Base-by-base conservation (phyloP, 2,797 vertebrate species). In the Ctenosaura bakeri region DNA sequence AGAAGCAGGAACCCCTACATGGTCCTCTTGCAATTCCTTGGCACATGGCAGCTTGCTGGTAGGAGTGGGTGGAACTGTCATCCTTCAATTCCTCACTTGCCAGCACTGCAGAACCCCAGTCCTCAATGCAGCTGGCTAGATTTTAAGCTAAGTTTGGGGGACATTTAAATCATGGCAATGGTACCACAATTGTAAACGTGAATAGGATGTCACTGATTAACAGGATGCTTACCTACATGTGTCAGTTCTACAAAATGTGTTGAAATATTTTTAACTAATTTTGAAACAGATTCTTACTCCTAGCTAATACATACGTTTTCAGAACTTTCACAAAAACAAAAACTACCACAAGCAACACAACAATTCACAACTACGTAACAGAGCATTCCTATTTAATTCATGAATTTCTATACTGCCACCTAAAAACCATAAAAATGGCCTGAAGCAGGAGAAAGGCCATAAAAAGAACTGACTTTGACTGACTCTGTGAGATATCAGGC, bases 201-300 rank as follows among this genome's bases (percentile, higher is more conserved):
- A 10, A 10, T 69, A 32, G 26, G 66, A 69, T 69, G 26, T 69
- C 26, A 64, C 2, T 26, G 8, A 69, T 26, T 29, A 69, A 69
- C 66, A 69, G 29, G 26, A 69, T 69, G 26, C 7, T 26, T 32
- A 69, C 66, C 29, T 26, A 9, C 66, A 0, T 14, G 74, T 89
- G 1, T 38, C 66, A 20, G 13, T 89, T 94, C 73, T 85, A 90
- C 29, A 74, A 35, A 94, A 84, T 5, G 59, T 32, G 87, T 9
- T 71, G 12, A 46, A 62, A 77, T 50, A 18, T 35, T 50, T 38
- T 52, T 50, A 71, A 56, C 20, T 35, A 22, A n/a, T n/a, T 82
- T 88, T 46, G n/a, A 82, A 54, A 13, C 66, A 50, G 54, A 38
- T 9, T 83, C 54, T 83, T 46, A 9, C 32, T 50, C 32, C 24